phyloP scores from a whole-genome alignment of 2,113 vertebrate species.

The Gnathonemus echidnorhynchus region DNA sequence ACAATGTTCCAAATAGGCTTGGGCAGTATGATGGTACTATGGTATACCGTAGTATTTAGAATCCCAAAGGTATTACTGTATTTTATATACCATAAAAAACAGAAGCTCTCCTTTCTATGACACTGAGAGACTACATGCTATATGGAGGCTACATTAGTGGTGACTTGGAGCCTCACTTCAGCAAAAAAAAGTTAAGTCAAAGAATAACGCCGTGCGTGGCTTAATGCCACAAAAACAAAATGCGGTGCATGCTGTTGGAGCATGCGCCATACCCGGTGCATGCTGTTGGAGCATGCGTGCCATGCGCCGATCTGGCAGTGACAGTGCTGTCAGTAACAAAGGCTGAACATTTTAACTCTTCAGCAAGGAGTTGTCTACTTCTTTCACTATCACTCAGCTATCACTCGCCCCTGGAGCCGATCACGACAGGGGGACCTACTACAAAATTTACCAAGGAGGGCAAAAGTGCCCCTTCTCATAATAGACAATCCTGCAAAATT shows the following conservation, averaged over 20 bases:
- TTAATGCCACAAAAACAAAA: neutral
- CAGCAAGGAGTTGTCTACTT: neutral
- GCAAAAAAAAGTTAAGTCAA: neutral
- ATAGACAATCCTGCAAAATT: neutral
- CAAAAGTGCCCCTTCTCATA: neutral
- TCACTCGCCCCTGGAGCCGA: neutral
- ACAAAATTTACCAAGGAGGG: neutral
- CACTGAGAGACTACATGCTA: neutral
- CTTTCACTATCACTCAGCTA: neutral
- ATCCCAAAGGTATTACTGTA: neutral
- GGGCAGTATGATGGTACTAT: neutral
- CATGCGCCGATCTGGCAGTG: neutral
- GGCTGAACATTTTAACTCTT: too few species aligned
- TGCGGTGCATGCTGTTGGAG: neutral
- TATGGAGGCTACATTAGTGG: neutral
- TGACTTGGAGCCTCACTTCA: neutral
- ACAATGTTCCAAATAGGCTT: neutral
- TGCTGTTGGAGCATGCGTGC: neutral
- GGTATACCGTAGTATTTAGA: neutral
- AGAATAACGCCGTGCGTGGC: neutral
- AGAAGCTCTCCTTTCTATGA: neutral
- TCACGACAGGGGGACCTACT: too few species aligned
- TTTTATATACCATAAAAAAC: neutral
- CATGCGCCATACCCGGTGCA: too few species aligned
- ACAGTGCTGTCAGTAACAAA: neutral